Conservation (phyloP, 1,140 invertebrate species). For the Rhagoletis pomonella region DNA sequence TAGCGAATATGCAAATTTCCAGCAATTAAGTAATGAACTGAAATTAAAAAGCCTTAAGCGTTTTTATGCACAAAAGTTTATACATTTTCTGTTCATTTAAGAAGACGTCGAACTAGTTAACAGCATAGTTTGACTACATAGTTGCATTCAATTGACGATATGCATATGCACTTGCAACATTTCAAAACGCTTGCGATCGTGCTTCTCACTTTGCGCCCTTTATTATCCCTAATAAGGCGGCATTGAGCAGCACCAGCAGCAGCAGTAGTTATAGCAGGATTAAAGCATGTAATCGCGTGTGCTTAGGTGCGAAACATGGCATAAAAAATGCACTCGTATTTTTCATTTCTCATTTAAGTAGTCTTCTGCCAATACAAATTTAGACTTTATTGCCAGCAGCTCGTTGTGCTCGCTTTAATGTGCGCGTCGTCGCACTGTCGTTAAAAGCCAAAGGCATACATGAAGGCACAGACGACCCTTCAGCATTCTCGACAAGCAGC, state of each 20-base stretch:
- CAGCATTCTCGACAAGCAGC: background rate
- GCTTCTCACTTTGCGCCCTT: background rate
- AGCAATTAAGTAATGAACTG: constrained; percentile 28
- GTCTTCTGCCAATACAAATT: background rate
- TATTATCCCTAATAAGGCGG: background rate
- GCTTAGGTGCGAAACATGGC: constrained; percentile 42
- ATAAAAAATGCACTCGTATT: background rate
- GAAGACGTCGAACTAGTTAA: background rate
- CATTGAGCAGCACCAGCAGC: too few relatives aligned
- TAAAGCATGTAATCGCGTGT: constrained; percentile 31
- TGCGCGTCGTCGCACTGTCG: background rate
- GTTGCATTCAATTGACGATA: constrained; percentile 7
- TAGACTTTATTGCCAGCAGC: background rate
- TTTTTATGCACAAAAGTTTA: background rate
- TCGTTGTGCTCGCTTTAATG: background rate
- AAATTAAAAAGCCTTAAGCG: background rate
- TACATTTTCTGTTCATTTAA: background rate
- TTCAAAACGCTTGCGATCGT: background rate
- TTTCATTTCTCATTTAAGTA: background rate
- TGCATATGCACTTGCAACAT: background rate
- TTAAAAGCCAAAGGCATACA: background rate
- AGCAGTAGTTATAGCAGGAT: background rate
- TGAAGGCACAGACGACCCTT: background rate
- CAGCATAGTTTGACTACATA: background rate
- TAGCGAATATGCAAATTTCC: background rate